These are phyloP conservation scores for Melanostoma mellinum DNA, from an alignment of 2,888 invertebrate genomes.

Conservation along the genomic window DNA sequence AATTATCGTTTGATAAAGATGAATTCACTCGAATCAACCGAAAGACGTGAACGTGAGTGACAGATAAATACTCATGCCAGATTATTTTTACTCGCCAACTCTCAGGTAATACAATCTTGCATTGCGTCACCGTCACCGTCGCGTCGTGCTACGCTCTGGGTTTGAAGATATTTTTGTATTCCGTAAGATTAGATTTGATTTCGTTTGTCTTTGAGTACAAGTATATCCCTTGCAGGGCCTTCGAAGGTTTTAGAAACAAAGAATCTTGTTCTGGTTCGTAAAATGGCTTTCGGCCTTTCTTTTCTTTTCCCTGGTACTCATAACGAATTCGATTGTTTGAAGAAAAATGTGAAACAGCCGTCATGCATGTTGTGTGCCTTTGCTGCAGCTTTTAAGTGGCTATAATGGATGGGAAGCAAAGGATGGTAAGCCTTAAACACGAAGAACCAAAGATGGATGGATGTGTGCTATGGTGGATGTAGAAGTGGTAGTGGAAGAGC, in stretches of 20 bases:
- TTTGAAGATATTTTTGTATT: conserved; percentile 1
- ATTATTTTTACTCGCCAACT: background rate
- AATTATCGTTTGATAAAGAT: conserved; percentile 70
- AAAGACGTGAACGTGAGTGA: conserved; percentile 49
- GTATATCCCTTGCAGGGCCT: conserved; percentile 29
- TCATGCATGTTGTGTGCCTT: conserved; percentile 41
- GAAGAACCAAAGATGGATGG: conserved; percentile 7
- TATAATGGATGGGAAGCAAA: conserved; percentile 20
- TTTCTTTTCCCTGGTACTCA: conserved; percentile 15
- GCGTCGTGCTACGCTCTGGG: background rate
- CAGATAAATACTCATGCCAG: conserved; percentile 45
- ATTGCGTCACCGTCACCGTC: conserved; percentile 1
- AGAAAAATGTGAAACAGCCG: conserved; percentile 44
- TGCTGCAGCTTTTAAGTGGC: conserved; percentile 52
- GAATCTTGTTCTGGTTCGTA: conserved; percentile 34
- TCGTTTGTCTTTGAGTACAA: conserved; percentile 51
- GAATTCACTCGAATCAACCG: conserved; percentile 62
- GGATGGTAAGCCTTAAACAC: conserved; percentile 15
- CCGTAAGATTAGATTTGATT: conserved; percentile 52
- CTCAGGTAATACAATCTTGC: background rate
- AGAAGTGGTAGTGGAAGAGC: background rate
- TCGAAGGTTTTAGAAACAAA: conserved; percentile 46
- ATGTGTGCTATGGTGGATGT: conserved; percentile 10
- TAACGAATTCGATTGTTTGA: conserved; percentile 65
- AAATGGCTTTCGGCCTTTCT: conserved; percentile 63